phyloP scores from a whole-genome alignment of 2,113 vertebrate species.

The Polypterus senegalus region DNA sequence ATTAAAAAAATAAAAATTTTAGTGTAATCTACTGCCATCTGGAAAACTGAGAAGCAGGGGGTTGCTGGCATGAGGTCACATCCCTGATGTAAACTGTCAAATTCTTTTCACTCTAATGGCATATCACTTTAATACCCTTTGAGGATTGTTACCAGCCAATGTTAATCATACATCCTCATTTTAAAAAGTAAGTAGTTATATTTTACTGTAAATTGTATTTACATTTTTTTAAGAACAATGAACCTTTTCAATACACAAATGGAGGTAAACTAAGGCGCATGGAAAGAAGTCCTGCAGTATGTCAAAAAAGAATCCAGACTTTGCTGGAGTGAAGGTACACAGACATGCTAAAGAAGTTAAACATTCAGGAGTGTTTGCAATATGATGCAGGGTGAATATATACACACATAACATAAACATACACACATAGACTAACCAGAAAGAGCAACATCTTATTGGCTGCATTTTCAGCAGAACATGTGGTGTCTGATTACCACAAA shows the following conservation, averaged over 20 bases:
- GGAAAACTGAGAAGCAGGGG: conserved; percentile 64
- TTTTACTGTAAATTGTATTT: conserved; percentile 38
- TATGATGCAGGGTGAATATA: too few species aligned
- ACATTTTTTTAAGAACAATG: conserved; percentile 19
- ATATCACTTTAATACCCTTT: conserved; percentile 51
- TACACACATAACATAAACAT: too few species aligned
- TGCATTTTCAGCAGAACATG: too few species aligned
- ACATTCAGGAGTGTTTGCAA: too few species aligned
- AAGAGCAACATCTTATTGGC: too few species aligned
- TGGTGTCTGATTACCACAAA: too few species aligned
- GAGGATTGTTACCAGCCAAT: conserved; percentile 33
- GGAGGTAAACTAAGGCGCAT: neutral
- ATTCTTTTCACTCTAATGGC: conserved; percentile 68
- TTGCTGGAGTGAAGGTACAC: too few species aligned
- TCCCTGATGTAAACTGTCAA: conserved; percentile 75
- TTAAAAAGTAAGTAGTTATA: conserved; percentile 32
- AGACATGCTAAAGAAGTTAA: too few species aligned
- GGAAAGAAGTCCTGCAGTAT: too few species aligned
- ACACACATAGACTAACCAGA: too few species aligned
- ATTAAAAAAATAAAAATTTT: conserved; percentile 48
- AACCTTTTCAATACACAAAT: conserved; percentile 7
- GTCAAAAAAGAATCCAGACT: too few species aligned
- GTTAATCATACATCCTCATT: conserved; percentile 42
- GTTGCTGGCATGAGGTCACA: conserved; percentile 63
- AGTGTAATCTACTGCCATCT: conserved; percentile 64